Conservation (phyloP, 1,140 invertebrate genomes). For the Diuraphis noxia region DNA sequence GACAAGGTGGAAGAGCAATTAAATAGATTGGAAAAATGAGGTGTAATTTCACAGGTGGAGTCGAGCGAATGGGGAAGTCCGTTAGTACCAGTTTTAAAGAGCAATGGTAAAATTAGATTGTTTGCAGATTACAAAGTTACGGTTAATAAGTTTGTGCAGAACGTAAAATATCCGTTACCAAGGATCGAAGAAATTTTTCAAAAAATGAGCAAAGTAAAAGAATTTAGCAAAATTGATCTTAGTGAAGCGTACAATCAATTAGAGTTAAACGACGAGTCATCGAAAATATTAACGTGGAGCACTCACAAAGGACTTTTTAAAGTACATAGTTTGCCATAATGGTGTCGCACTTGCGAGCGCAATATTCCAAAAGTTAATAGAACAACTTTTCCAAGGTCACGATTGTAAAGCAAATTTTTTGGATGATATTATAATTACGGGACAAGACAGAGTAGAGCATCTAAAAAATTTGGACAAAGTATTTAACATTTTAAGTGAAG, state of each 20-base stretch:
- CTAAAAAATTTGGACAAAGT: too few relatives aligned
- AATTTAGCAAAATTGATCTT: background rate
- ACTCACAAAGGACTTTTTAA: background rate
- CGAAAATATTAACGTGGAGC: background rate
- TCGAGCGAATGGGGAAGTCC: background rate
- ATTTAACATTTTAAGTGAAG: too few relatives aligned
- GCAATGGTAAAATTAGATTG: background rate
- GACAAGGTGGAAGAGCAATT: background rate
- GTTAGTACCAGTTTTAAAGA: background rate
- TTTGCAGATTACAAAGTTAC: slow-evolving; percentile 7
- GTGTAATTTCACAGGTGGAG: background rate
- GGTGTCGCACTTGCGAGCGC: slow-evolving; percentile 46
- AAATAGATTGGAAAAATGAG: background rate
- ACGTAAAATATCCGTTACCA: background rate
- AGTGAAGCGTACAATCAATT: background rate
- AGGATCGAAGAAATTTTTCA: background rate
- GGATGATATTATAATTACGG: too few relatives aligned
- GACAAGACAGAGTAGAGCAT: too few relatives aligned
- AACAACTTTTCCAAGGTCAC: background rate
- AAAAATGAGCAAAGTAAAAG: too few relatives aligned
- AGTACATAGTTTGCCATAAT: background rate
- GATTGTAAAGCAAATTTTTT: too few relatives aligned
- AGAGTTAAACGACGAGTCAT: background rate
- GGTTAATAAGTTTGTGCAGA: background rate
- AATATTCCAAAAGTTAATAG: background rate